Evolutionary conservation across 53 echinoderm and acorn worm genomes (phyloP), one percentile per base, ranked within the genome.

Genomic region (Paelopatides confundens): DNA sequence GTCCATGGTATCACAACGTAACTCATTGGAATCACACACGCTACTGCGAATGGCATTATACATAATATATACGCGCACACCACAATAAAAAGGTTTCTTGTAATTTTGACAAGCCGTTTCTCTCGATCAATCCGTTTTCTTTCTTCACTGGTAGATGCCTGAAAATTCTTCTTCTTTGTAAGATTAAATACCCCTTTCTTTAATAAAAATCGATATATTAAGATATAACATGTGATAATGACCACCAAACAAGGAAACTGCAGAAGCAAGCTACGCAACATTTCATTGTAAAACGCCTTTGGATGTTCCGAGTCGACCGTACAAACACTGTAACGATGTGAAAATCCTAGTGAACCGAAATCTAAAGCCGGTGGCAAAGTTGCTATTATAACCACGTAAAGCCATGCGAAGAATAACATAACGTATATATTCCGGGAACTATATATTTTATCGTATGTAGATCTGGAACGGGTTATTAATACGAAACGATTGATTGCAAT

Each of bases 401-500:
- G 21, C 79, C 79, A 79, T 52, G 30, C 11, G 15, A 52, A 31
- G 43, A 13, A 7, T 27, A 79, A 52, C 79, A 79, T 79, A 1
- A 79, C 30, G 2, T 13, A 7, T 31, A 79, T 6, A 24, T 33
- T 52, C 32, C 32, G 18, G 0, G 33, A 21, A 30, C 51, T 3
- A 18, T 79, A 79, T 1, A 79, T 29, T 52, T 53, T 48, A 11
- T 79, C 79, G 31, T 79, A 79, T 7, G 43, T 53, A 3, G 21
- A 52, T 48, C 18, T 79, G 28, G 50, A 15, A 24, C 79, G 49
- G 13, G 79, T 79, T 51, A 79, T 79, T 2, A 79, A 48, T 24
- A 47, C 24, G 2, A 47, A 53, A 11, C 79, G 49, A 51, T 79
- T 79, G 31, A 58, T 24, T 24, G 79, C 79, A 52, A 79, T 79